Evolutionary conservation across 30 jellyfish, hydroid and myxozoan species (phyloP).

Genomic region (Pseudorhiza aurosa): DNA sequence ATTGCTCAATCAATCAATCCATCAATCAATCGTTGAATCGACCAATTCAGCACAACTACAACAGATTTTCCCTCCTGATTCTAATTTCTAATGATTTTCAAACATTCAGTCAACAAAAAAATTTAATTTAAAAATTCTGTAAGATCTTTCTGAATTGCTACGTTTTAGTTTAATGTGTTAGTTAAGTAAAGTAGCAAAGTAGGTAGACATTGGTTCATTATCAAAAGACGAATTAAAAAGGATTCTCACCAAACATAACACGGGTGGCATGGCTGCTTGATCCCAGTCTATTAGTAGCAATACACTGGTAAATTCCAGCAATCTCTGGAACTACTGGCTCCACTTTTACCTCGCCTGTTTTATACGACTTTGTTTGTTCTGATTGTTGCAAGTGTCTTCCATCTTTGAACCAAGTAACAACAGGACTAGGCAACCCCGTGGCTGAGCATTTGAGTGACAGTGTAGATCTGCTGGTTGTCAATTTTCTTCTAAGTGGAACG

Average conservation of each 20-base stretch:
- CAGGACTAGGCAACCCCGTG: conserved; percentile 51
- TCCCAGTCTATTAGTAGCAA: conserved; percentile 54
- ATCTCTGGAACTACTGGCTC: not conserved
- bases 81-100: too few species aligned
- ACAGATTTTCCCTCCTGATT: too few species aligned
- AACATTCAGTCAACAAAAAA: too few species aligned
- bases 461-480: not conserved
- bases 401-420: conserved; percentile 54
- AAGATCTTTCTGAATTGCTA: too few species aligned
- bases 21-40: too few species aligned
- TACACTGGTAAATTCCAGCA: conserved; percentile 68
- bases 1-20: too few species aligned
- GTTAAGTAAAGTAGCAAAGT: too few species aligned
- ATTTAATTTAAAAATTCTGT: too few species aligned
- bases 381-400: conserved; percentile 3
- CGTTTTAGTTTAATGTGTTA: too few species aligned
- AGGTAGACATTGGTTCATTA: too few species aligned
- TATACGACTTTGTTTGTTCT: not conserved
- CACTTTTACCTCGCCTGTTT: not conserved
- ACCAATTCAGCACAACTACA: too few species aligned
- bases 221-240: too few species aligned
- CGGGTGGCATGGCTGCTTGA: conserved; percentile 14
- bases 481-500: conserved; percentile 1
- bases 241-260: conserved; percentile 53
- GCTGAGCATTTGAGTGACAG: conserved; percentile 15